phyloP scores from a whole-genome alignment of 2,888 invertebrate genomes.

The Ernsta delagoae region DNA sequence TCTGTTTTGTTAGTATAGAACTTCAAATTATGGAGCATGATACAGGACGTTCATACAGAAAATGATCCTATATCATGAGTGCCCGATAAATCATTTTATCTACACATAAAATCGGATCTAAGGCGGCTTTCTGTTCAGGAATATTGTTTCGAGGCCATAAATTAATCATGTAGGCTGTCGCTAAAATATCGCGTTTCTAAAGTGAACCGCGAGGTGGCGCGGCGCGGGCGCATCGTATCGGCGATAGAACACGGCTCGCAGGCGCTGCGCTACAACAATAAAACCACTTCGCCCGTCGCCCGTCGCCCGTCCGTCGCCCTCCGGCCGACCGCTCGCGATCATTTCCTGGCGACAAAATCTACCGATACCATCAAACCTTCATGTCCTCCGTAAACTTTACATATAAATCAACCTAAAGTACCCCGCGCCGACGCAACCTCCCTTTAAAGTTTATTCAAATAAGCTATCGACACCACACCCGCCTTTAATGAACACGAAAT shows the following conservation, averaged over 20 bases:
- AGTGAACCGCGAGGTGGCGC: conserved; percentile 57
- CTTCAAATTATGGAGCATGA: conserved; percentile 19
- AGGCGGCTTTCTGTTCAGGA: conserved; percentile 63
- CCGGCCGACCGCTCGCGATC: conserved; percentile 57
- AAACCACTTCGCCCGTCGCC: conserved; percentile 51
- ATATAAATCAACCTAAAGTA: conserved; percentile 73
- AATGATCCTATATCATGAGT: conserved; percentile 53
- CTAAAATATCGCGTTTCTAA: conserved; percentile 79
- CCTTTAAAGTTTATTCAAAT: conserved; percentile 73
- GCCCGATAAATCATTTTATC: conserved; percentile 79
- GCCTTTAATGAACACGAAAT: conserved; percentile 76
- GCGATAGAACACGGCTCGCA: conserved; percentile 67
- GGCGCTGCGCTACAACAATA: conserved; percentile 69
- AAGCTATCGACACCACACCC: conserved; percentile 64
- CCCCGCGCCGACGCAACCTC: conserved; percentile 53
- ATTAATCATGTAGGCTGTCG: conserved; percentile 84
- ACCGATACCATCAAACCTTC: conserved; percentile 74
- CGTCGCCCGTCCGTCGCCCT: conserved; percentile 23
- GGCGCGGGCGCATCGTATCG: conserved; percentile 51
- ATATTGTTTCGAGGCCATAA: conserved; percentile 77
- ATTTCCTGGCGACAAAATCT: conserved; percentile 81
- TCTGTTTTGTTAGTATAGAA: background rate
- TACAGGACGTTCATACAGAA: conserved; percentile 43
- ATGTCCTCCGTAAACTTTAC: conserved; percentile 60
- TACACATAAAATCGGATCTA: conserved; percentile 75